Evolutionary conservation across 2,113 vertebrate genomes (phyloP).

Genomic region (Toxostoma redivivum): DNA sequence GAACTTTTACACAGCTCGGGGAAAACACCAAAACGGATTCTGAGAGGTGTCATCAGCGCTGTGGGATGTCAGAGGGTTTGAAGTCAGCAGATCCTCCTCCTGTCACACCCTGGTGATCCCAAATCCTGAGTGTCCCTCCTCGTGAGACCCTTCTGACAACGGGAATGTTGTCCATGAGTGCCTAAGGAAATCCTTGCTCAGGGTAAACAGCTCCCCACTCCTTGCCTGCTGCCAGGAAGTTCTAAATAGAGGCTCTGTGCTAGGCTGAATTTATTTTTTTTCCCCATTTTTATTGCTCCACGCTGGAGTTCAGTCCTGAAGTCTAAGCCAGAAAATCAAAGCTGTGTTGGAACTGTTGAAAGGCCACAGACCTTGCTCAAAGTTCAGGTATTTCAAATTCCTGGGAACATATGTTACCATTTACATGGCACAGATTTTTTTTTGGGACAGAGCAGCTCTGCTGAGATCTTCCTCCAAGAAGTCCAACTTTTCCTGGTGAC

Average conservation of each 20-base stretch:
- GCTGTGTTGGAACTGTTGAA: slow-evolving; percentile 61
- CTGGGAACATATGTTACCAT: neutral
- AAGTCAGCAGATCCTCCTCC: slow-evolving; percentile 24
- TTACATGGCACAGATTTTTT: neutral
- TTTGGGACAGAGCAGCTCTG: neutral
- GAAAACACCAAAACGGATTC: too few species aligned
- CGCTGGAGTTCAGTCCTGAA: slow-evolving; percentile 10
- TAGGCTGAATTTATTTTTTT: neutral
- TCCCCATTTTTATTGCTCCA: slow-evolving; percentile 16
- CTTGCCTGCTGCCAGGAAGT: slow-evolving; percentile 57
- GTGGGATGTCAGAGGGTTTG: neutral
- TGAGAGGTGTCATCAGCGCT: too few species aligned
- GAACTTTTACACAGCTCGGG: too few species aligned
- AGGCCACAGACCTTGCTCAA: slow-evolving; percentile 28
- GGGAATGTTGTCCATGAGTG: slow-evolving; percentile 52
- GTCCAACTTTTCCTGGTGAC: neutral
- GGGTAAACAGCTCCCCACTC: slow-evolving; percentile 51
- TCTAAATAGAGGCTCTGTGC: slow-evolving; percentile 73
- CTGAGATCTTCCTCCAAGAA: neutral
- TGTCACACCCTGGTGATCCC: neutral
- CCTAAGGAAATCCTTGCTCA: slow-evolving; percentile 66
- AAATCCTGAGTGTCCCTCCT: slow-evolving; percentile 54
- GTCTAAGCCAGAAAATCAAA: slow-evolving; percentile 48
- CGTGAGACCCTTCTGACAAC: slow-evolving; percentile 34
- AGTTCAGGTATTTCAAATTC: slow-evolving; percentile 33